Evolutionary conservation across 2,888 invertebrate species (phyloP).

Genomic region (Ormyrus labotus): DNA sequence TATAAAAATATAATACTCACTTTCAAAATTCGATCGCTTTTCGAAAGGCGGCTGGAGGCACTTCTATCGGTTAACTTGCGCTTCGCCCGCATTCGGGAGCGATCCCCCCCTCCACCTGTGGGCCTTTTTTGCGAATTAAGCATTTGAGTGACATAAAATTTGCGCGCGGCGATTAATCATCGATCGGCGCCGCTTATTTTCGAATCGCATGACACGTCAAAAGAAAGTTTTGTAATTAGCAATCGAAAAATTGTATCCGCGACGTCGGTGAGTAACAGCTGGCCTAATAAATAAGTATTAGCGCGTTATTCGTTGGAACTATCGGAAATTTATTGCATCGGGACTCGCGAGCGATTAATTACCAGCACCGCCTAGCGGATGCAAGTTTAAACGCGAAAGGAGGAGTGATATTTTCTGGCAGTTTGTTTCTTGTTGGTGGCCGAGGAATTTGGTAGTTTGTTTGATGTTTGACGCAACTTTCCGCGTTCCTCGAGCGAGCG

Average conservation of each 20-base stretch:
- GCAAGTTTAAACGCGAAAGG: too few relatives aligned
- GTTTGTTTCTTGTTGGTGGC: constrained; percentile 1
- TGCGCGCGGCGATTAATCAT: constrained; percentile 45
- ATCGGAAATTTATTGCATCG: too few relatives aligned
- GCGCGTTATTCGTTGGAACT: too few relatives aligned
- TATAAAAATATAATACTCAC: background rate
- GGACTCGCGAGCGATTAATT: too few relatives aligned
- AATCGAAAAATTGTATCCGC: too few relatives aligned
- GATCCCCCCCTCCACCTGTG: constrained; percentile 27
- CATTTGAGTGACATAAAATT: constrained; percentile 44
- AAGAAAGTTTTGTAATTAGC: background rate
- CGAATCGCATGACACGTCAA: constrained; percentile 11
- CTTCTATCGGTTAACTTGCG: background rate
- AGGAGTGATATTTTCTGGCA: constrained; percentile 19
- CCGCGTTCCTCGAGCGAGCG: constrained; percentile 38
- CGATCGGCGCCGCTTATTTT: constrained; percentile 25
- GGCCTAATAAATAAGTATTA: background rate
- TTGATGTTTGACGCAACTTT: constrained; percentile 45
- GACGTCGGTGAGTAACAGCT: background rate
- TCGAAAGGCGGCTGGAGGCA: background rate
- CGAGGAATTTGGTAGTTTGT: constrained; percentile 28
- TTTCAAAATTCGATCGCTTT: background rate
- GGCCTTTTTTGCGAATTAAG: constrained; percentile 34
- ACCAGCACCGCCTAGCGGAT: too few relatives aligned
- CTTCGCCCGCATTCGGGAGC: constrained; percentile 26